Percentiles rank a stretch among this genome's conserved stretches.
Evolutionary conservation across 2,888 invertebrate species (phyloP).

Genomic region (Phragmatobia fuliginosa): DNA sequence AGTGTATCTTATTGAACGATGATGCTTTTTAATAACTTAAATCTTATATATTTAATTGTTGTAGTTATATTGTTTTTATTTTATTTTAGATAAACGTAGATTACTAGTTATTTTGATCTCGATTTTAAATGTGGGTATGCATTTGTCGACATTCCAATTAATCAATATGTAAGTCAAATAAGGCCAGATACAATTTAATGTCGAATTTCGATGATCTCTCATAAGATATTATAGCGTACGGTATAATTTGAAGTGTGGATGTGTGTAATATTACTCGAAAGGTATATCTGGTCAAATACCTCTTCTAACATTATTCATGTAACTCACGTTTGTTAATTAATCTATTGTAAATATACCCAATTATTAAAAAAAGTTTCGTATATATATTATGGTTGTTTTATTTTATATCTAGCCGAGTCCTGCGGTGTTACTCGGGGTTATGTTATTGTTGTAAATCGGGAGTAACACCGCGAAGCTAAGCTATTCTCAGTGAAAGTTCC

Average conservation of each 20-base stretch:
- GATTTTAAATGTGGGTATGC: constrained; percentile 41
- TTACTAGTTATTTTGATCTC: constrained; percentile 43
- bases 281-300: constrained; percentile 64
- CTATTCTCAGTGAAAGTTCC: too few species aligned
- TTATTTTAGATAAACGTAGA: constrained; percentile 31
- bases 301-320: constrained; percentile 79
- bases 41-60: constrained; percentile 26
- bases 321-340: constrained; percentile 85
- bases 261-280: constrained; percentile 59
- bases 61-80: constrained; percentile 29
- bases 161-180: constrained; percentile 42
- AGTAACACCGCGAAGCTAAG: too few species aligned
- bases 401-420: too few species aligned
- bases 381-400: constrained; percentile 70
- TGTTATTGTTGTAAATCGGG: too few species aligned
- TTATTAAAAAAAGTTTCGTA: constrained; percentile 85
- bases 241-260: constrained; percentile 70
- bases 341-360: constrained; percentile 86
- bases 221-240: constrained; percentile 60
- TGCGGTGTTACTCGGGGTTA: too few species aligned
- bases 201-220: constrained; percentile 64
- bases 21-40: constrained; percentile 39
- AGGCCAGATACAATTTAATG: constrained; percentile 46
- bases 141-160: constrained; percentile 67
- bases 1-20: constrained; percentile 33